Base-by-base conservation (phyloP, 2,797 vertebrate genomes). In the Hozukius guyotensis region DNA sequence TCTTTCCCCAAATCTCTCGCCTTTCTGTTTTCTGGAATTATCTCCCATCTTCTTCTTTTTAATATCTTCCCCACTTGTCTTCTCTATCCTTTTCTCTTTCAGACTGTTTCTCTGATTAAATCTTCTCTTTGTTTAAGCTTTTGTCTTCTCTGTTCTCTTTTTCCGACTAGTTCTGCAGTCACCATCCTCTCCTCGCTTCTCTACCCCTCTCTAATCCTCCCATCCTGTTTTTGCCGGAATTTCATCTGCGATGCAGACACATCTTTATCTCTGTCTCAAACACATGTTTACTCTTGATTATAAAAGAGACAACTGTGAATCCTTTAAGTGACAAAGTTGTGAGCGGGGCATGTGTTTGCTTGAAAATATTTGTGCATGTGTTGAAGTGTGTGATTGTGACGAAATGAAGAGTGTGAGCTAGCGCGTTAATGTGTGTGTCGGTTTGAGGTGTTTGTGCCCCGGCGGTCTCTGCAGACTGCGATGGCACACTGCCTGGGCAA, bases 401-500 rank as follows among this genome's bases (percentile, higher is more conserved):
- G 84, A 89, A 83, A 80, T 60, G 80, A 78, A 66, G 90, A 91
- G 91, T 93, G 92, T 85, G 88, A 89, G 89, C 87, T 85, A 65
- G 49, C 42, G 86, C 29, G 88, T 90, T 90, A 92, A 92, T 89
- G 89, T 90, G 92, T 90, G 93, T 85, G 89, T 91, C 88, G 84
- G 88, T 88, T 91, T 82, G 92, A 93, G 90, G 89, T 92, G 92
- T 93, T 93, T 94, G 90, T 94, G 91, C 88, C 85, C 83, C 56
- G 65, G 84, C 65, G 32, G 89, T 96, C 95, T 95, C 94, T 81
- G 61, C 85, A 94, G 95, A 94, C 90, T 77, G 73, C 7, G 16
- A 82, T 91, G 93, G 94, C 93, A 93, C 93, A 93, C 89, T 96
- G 96, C 93, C 95, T 95, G 95, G 96, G 95, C 96, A 96, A 92